Evolutionary conservation across 2,113 vertebrate species (phyloP).

Genomic region (Agapornis roseicollis): DNA sequence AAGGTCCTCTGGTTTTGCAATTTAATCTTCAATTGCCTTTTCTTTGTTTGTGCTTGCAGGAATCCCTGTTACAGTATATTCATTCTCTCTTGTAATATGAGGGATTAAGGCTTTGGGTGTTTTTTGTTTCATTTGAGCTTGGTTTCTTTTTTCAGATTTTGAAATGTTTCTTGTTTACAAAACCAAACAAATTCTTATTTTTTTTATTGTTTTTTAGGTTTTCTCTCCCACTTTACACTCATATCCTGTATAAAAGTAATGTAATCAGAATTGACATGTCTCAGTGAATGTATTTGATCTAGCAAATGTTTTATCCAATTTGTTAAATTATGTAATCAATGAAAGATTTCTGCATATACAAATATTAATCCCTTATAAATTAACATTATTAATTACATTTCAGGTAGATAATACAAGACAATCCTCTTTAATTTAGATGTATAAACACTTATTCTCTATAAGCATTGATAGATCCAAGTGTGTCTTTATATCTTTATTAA

Average conservation of each 20-base stretch:
- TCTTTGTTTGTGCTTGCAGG: neutral
- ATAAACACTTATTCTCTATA: neutral
- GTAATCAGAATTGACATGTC: neutral
- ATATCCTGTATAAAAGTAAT: neutral
- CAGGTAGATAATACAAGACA: neutral
- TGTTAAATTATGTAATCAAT: neutral
- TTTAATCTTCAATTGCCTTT: neutral
- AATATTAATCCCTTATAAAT: neutral
- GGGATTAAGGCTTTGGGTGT: neutral
- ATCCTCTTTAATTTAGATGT: neutral
- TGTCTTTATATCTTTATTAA: neutral
- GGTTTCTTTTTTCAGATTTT: neutral
- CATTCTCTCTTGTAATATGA: neutral
- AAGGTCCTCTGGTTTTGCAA: rapidly evolving
- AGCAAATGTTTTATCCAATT: neutral
- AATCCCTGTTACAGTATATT: neutral
- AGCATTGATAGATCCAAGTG: neutral
- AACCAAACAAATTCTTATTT: neutral
- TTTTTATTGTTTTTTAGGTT: neutral
- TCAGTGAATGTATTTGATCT: neutral
- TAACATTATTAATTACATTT: neutral
- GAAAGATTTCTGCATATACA: neutral
- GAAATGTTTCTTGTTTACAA: neutral
- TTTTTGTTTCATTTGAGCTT: neutral
- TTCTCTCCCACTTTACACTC: neutral